phyloP scores from a whole-genome alignment of 2,113 vertebrate genomes.

The human region GRCh38 chr2:82087501-82088000 shows the following conservation, averaged over 20 bases:
- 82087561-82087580: no score
- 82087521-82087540: no score
- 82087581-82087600: no score
- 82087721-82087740: neutral
- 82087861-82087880: neutral
- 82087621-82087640: neutral
- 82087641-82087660: neutral
- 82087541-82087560: no score
- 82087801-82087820: neutral
- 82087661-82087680: neutral
- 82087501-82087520: no score
- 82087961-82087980: neutral
- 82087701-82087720: fast-evolving
- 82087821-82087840: neutral
- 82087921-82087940: neutral
- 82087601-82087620: no score
- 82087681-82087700: neutral
- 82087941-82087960: neutral
- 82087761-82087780: neutral
- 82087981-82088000: neutral
- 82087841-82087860: neutral
- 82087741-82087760: fast-evolving
- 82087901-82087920: neutral
- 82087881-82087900: neutral
- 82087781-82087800: neutral